phyloP scores from a whole-genome alignment of 2,113 vertebrate species.

The Ifrita kowaldi region DNA sequence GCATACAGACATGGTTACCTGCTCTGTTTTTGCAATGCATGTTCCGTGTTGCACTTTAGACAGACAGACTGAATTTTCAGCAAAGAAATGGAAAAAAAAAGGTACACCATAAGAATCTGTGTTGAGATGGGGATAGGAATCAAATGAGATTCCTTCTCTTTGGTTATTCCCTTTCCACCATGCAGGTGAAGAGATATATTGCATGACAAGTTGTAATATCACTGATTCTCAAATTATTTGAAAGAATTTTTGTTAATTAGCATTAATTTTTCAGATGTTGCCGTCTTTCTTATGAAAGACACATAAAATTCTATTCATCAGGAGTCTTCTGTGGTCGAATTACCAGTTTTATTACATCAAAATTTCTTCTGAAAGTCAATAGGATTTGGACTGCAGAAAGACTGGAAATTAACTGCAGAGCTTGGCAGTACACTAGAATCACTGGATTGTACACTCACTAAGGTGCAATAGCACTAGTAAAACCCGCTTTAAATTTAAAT shows the following conservation, averaged over 20 bases:
- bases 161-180: neutral
- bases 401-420: neutral
- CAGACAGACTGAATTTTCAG: neutral
- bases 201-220: neutral
- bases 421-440: neutral
- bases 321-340: neutral
- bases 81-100: neutral
- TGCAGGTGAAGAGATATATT: neutral
- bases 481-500: neutral
- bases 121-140: neutral
- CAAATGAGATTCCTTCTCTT: neutral
- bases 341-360: neutral
- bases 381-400: neutral
- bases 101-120: neutral
- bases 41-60: neutral
- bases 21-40: neutral
- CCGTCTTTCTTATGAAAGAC: neutral
- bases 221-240: neutral
- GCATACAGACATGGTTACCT: fast-evolving
- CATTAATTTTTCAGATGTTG: neutral
- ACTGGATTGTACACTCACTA: neutral
- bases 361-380: neutral
- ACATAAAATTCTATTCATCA: neutral
- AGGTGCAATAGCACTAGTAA: neutral
- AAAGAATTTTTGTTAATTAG: neutral